phyloP scores from a whole-genome alignment of 2,797 vertebrate genomes.

The Smutsia temminckii region DNA sequence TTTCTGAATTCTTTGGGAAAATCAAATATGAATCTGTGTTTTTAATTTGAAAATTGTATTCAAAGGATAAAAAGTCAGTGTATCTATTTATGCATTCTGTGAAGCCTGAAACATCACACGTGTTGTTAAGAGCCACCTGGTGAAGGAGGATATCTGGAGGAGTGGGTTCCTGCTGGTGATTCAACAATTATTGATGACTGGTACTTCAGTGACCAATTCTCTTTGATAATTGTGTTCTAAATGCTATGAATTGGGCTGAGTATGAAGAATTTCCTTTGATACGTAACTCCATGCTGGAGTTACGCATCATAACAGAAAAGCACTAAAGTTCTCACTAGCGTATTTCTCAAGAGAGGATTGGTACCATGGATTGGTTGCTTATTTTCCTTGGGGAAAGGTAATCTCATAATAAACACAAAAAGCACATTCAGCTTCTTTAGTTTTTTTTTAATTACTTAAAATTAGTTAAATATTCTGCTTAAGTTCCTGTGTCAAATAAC shows the following conservation, averaged over 20 bases:
- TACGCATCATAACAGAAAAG: background rate
- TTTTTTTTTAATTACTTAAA: conserved; percentile 26
- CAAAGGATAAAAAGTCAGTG: background rate
- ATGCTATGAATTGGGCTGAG: background rate
- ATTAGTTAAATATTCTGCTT: background rate
- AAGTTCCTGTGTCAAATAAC: background rate
- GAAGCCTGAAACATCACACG: background rate
- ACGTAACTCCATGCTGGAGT: accelerated
- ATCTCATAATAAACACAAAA: background rate
- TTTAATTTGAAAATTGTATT: background rate
- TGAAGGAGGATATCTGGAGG: background rate
- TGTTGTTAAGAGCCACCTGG: background rate
- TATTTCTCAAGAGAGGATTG: background rate
- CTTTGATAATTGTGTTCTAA: background rate
- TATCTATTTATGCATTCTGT: background rate
- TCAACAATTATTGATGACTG: background rate
- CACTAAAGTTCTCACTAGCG: background rate
- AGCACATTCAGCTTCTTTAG: background rate
- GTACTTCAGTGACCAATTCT: background rate
- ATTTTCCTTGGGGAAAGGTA: background rate
- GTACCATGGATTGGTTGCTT: accelerated
- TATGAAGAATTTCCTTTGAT: background rate
- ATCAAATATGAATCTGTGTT: background rate
- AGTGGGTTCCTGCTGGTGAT: background rate
- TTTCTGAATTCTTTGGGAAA: background rate